phyloP scores from a whole-genome alignment of 2,113 vertebrate species.

The Corythoichthys intestinalis region DNA sequence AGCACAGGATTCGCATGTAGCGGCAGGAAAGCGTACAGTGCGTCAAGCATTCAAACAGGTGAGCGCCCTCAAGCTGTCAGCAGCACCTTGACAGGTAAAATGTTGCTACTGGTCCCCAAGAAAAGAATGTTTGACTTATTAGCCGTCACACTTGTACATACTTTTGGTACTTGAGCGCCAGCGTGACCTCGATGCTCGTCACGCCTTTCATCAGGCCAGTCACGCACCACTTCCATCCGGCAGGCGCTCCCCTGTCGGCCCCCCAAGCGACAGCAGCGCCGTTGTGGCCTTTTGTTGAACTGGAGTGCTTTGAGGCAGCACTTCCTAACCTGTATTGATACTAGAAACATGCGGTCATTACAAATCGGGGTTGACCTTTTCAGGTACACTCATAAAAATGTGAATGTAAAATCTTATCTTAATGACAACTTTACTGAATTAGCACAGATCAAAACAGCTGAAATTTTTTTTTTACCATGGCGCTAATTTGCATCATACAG shows the following conservation, averaged over 20 bases:
- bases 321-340: background rate
- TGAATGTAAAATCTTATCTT: too few relatives aligned
- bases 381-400: background rate
- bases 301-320: background rate
- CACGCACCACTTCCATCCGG: constrained; percentile 32
- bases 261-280: background rate
- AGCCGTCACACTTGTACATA: constrained; percentile 9
- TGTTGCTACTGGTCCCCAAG: too few relatives aligned
- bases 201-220: constrained; percentile 34
- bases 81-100: background rate
- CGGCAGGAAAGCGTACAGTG: constrained; percentile 1
- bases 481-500: too few relatives aligned
- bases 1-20: constrained; percentile 15
- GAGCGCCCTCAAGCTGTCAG: constrained; percentile 19
- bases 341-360: background rate
- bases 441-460: too few relatives aligned
- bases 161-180: background rate
- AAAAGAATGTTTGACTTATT: constrained; percentile 18
- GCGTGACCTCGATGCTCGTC: constrained; percentile 29
- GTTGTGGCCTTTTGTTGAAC: background rate
- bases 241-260: constrained; percentile 21
- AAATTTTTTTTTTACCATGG: too few relatives aligned
- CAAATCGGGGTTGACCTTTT: too few relatives aligned
- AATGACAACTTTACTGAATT: too few relatives aligned
- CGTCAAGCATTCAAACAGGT: background rate